Conservation (phyloP, 1,140 invertebrate genomes). For the Zelostemma sp. region DNA sequence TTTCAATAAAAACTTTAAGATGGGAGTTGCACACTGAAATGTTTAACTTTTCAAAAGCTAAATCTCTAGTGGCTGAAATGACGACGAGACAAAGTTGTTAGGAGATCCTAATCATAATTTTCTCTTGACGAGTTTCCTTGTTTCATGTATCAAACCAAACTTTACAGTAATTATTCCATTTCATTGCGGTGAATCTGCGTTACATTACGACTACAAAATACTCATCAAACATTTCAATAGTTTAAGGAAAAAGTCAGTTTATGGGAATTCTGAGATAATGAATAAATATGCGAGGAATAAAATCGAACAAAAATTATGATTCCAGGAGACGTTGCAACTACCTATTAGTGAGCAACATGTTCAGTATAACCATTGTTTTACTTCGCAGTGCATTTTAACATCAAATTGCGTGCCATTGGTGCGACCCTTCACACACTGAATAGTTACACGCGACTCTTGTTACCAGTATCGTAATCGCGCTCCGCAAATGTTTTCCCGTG, state of each 20-base stretch:
- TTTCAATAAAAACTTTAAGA: background rate
- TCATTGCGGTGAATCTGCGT: too few relatives aligned
- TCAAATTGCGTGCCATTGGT: slow-evolving; percentile 42
- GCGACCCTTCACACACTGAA: slow-evolving; percentile 21
- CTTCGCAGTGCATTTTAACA: slow-evolving; percentile 28
- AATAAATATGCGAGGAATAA: background rate
- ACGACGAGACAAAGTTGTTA: too few relatives aligned
- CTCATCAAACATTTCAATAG: too few relatives aligned
- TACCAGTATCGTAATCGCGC: slow-evolving; percentile 37
- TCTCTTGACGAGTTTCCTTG: background rate
- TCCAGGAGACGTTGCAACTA: slow-evolving; percentile 4
- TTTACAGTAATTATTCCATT: too few relatives aligned
- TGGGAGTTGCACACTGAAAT: too few relatives aligned
- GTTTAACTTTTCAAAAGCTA: too few relatives aligned
- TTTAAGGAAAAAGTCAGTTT: too few relatives aligned
- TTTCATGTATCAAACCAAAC: background rate
- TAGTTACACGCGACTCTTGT: slow-evolving; percentile 45
- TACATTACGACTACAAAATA: too few relatives aligned
- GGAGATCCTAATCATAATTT: background rate
- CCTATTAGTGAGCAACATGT: slow-evolving; percentile 16
- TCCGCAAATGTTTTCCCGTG: slow-evolving; percentile 32
- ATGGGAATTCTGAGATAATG: too few relatives aligned
- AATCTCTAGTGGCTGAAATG: too few relatives aligned
- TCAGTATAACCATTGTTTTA: slow-evolving; percentile 26
- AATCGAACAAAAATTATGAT: slow-evolving; percentile 5